Conservation (phyloP, 2,888 invertebrate species). For the Agonopterix subpropinquella region DNA sequence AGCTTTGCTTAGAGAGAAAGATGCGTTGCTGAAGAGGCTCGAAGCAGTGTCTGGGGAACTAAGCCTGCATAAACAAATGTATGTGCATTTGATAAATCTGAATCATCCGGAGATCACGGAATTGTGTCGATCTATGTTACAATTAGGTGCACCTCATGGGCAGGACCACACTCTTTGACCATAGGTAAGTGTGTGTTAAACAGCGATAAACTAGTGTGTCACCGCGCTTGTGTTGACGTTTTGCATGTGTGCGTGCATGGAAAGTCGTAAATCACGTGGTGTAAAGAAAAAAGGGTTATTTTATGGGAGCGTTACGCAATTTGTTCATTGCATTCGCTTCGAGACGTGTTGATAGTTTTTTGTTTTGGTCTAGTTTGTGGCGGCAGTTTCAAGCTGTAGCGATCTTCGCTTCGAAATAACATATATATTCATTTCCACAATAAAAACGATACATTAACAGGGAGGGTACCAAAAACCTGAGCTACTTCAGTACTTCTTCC, state of each 20-base stretch:
- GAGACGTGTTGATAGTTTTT: not conserved
- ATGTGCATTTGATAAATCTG: slow-evolving; percentile 79
- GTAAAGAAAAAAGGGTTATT: slow-evolving; percentile 35
- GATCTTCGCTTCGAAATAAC: too few species aligned
- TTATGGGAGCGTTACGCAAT: slow-evolving; percentile 45
- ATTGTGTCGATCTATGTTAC: slow-evolving; percentile 79
- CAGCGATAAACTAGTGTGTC: slow-evolving; percentile 2
- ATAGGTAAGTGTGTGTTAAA: slow-evolving; percentile 51
- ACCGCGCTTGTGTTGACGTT: slow-evolving; percentile 1
- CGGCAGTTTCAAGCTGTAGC: not conserved
- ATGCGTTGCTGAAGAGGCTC: slow-evolving; percentile 91
- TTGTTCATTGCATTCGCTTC: slow-evolving; percentile 26
- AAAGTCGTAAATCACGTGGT: slow-evolving; percentile 43
- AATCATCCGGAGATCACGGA: slow-evolving; percentile 81
- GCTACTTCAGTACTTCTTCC: too few species aligned
- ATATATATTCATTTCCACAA: too few species aligned
- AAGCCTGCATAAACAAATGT: slow-evolving; percentile 84
- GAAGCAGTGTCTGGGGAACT: slow-evolving; percentile 95
- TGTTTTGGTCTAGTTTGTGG: slow-evolving; percentile 1
- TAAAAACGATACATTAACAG: too few species aligned
- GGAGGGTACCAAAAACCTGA: too few species aligned
- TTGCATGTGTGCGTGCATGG: slow-evolving; percentile 14
- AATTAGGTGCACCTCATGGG: slow-evolving; percentile 72
- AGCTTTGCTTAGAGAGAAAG: slow-evolving; percentile 92
- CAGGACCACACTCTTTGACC: slow-evolving; percentile 80